Percentiles rank a stretch among this genome's conserved stretches.
Conservation (phyloP, 2,888 invertebrate species). For the Dichetophora obliterata region DNA sequence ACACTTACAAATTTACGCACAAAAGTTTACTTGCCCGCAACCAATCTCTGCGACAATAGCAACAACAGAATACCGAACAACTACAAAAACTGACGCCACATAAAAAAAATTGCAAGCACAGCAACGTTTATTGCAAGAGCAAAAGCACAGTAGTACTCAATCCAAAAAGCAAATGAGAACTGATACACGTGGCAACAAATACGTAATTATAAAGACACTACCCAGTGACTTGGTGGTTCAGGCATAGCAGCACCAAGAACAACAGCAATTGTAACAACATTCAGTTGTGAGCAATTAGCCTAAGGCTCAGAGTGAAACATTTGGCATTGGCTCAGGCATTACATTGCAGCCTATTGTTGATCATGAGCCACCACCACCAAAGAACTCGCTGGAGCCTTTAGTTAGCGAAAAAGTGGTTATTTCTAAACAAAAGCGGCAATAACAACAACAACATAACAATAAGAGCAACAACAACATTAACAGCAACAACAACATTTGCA, state of each 20-base stretch:
- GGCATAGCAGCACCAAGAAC: constrained; percentile 35
- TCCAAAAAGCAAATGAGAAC: constrained; percentile 55
- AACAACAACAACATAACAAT: constrained; percentile 5
- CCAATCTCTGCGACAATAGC: constrained; percentile 22
- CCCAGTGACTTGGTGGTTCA: constrained; percentile 48
- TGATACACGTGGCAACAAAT: constrained; percentile 66
- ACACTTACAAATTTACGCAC: constrained; percentile 38
- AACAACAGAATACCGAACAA: constrained; percentile 20
- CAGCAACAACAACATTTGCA: too few relatives aligned
- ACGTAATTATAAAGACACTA: constrained; percentile 56
- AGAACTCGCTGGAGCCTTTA: constrained; percentile 36
- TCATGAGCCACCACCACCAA: constrained; percentile 35
- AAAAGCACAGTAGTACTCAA: constrained; percentile 38
- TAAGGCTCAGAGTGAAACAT: constrained; percentile 18
- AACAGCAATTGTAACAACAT: constrained; percentile 23
- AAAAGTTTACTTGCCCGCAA: constrained; percentile 36
- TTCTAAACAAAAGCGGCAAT: not conserved
- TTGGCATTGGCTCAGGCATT: constrained; percentile 43
- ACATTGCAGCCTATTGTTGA: constrained; percentile 41
- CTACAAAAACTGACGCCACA: constrained; percentile 43
- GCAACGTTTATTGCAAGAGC: constrained; percentile 39
- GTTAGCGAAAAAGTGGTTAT: not conserved
- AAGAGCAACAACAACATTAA: too few relatives aligned
- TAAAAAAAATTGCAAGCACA: constrained; percentile 43
- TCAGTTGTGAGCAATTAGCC: not conserved